Evolutionary conservation across 2,113 vertebrate species (phyloP).

Genomic region (Perccottus glenii): DNA sequence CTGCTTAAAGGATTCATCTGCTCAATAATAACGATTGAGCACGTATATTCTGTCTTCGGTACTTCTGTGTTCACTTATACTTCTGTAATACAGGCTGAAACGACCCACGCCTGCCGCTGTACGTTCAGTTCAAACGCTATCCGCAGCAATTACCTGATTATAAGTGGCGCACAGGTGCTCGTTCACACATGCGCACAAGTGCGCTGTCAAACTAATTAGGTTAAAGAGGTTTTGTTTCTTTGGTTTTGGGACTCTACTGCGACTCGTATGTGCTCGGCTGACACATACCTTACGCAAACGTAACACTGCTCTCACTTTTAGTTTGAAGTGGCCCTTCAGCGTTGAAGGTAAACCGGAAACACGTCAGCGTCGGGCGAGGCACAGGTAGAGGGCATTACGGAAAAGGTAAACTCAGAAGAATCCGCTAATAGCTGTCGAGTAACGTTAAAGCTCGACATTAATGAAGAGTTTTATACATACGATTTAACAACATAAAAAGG

Average conservation of each 20-base stretch:
- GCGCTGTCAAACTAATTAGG: neutral
- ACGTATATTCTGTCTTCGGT: conserved; percentile 5
- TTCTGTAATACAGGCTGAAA: conserved; percentile 61
- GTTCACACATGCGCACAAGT: conserved; percentile 55
- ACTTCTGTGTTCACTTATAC: conserved; percentile 47
- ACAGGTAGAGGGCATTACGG: conserved; percentile 3
- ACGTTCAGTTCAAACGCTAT: neutral
- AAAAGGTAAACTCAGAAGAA: conserved; percentile 31
- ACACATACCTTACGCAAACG: neutral
- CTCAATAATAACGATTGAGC: conserved; percentile 6
- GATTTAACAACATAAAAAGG: neutral
- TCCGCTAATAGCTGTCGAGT: neutral
- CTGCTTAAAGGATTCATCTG: conserved; percentile 45
- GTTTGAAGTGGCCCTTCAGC: neutral
- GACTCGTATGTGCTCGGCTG: neutral
- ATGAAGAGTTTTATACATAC: neutral
- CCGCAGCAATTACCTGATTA: conserved; percentile 71
- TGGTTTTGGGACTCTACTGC: neutral
- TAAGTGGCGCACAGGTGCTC: conserved; percentile 64
- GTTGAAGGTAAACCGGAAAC: neutral
- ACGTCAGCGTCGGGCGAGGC: conserved; percentile 30
- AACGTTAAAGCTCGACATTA: neutral
- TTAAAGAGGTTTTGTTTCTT: neutral
- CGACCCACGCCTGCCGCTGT: neutral
- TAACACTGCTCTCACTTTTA: neutral